Evolutionary conservation across 2,113 vertebrate genomes (phyloP), one percentile per base, ranked within the genome.

Genomic region (Ptilorrhoa leucosticta): DNA sequence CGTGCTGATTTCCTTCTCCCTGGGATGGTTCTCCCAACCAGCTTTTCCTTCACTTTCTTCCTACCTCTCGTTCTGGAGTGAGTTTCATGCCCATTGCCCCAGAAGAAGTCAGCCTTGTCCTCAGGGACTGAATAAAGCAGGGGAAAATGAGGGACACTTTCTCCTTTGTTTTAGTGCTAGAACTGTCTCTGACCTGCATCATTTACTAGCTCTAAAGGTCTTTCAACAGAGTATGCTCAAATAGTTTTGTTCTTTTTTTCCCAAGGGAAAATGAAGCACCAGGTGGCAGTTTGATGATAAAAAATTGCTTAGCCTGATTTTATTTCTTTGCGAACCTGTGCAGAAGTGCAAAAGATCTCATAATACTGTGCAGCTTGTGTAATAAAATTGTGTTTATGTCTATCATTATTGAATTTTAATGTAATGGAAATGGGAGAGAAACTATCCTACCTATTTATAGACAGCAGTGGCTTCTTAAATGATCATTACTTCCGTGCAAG

Each of bases 321-420:
- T 75, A 40, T 80, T 93, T 68, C 50, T 53, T 61, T 80, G 58
- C 58, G 90, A 83, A 83, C 58, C 72, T 66, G 37, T 61, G 64
- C 39, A 30, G 42, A 83, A 88, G 40, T 64, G 19, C 48, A 56
- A 37, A 88, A 48, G 28, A 51, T 33, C 35, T 90, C 47, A 11
- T 65, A 56, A n/a, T 80, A 53, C 22, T 48, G 22, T 82, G 26
- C 45, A 77, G n/a, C 23, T 83, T 54, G 31, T 92, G 28, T 23
- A 26, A 40, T 86, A 80, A 80, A 83, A 66, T 76, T 48, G 15
- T 1, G 1, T 65, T 83, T 77, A 28, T 2, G 1, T 89, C 56
- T 57, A 6, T 87, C 60, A 61, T 50, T 5, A 11, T 51, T 83
- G 68, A 81, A 83, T 89, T 96, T 86, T 81, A 53, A 73, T 57